Base-by-base conservation (phyloP, 1,140 invertebrate species). In the Trichonephila clavipes region DNA sequence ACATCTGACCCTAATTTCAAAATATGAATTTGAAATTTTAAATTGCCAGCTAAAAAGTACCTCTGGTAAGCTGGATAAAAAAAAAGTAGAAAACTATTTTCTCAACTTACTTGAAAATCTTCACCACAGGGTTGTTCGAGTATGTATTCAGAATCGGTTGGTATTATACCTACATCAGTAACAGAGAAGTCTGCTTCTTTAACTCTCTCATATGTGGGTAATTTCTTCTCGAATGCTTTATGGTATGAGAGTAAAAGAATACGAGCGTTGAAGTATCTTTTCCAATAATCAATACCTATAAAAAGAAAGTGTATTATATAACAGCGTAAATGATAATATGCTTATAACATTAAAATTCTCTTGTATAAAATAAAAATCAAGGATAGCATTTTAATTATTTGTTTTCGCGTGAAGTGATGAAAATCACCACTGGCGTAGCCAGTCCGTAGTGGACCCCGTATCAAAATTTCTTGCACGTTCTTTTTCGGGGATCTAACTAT, bases 71-170 rank as follows among this genome's bases (percentile, higher is more conserved):
- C 7, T 51, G 10, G 51, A 0, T 0, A 51, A 51, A 51, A 51
- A 51, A 51, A 40, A 51, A 0, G 51, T 51, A 51, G 51, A 12
- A 51, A 44, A n/a, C 4, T 6, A 82, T 85, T 24, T 59, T 64
- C n/a, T n/a, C 2, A 24, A n/a, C 64, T 89, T 89, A 89, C 88
- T 59, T 89, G 58, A 59, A 89, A 77, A 19, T 10, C 14, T 89
- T 28, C 66, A 24, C 21, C 19, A 19, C 19, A 69, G 21, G 89
- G 89, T 34, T 90, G 16, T n/a, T 90, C 89, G 18, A 90, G 24
- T 34, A 34, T 18, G 28, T 90, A 90, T 82, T 90, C 89, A 5
- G 14, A 81, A 34, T 40, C 61, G 7, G 61, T 51, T 4, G 89
- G 89, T 40, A 90, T 40, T 28, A 90, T 14, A 28, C 89, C 89